Evolutionary conservation across 2,888 invertebrate genomes (phyloP), one percentile per base, ranked within the genome.

Genomic region (Drosophila rellima): DNA sequence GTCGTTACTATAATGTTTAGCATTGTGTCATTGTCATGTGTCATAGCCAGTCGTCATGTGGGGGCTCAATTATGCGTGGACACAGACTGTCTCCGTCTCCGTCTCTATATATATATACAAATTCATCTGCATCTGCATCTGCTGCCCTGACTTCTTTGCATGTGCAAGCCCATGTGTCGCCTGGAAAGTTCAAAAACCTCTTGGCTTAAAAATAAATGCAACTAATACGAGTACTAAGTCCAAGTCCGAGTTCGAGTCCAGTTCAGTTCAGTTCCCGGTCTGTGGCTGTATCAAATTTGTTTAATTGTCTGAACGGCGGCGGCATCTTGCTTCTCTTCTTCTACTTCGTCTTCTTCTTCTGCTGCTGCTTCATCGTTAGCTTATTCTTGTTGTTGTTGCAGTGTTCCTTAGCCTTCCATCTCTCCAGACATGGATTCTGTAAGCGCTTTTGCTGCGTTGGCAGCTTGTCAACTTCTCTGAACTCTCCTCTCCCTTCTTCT

Each of bases 391-490:
- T 31, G 11, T 48, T 33, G 45, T 33, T 37, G 37, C 11, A 33
- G 63, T 54, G 37, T 50, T 70, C 60, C 62, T 76, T 65, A 37
- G 57, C 26, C 61, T 62, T 66, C 17, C 69, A 59, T 69, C 78
- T 65, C 40, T 66, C 54, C 82, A 86, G 82, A 82, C 82, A 70
- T 84, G 87, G 75, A 74, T 72, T 79, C 70, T 83, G 83, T 83
- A 83, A 83, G 88, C 77, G 69, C 80, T 82, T 83, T 85, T 83
- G 83, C 83, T 85, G 88, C 74, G 82, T 82, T 83, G 77, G 88
- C 83, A 83, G 71, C 85, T 82, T 82, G 82, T 81, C 87, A 74
- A 72, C 78, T 63, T 65, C 47, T 42, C n/a, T n/a, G n/a, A n/a
- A n/a, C n/a, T n/a, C n/a, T 7, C 26, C 64, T 63, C 33, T 17